Conservation (phyloP, 2,797 vertebrate species). For the Mus caroli region DNA sequence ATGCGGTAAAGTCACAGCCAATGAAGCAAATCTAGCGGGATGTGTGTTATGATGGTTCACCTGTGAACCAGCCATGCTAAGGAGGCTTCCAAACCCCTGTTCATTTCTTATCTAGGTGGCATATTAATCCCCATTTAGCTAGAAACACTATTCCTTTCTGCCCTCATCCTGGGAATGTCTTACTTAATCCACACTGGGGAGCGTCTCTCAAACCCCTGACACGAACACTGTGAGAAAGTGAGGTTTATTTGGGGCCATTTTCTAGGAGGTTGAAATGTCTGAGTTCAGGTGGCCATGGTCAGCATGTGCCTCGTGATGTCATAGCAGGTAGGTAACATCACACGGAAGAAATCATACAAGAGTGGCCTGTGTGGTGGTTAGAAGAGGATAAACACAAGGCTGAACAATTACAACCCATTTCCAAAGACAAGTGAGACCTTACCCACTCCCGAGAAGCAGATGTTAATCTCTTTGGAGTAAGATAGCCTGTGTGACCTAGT, state of each 20-base stretch:
- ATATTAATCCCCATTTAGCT: not conserved
- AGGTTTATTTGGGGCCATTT: not conserved
- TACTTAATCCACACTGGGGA: not conserved
- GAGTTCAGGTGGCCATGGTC: not conserved
- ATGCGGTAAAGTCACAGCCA: not conserved
- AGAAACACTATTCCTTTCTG: too few relatives aligned
- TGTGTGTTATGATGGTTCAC: not conserved
- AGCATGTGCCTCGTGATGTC: not conserved
- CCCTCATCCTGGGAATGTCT: not conserved
- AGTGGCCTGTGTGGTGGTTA: not conserved
- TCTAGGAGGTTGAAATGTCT: not conserved
- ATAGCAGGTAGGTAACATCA: not conserved
- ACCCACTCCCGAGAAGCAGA: not conserved
- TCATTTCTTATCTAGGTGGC: not conserved
- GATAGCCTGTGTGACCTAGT: not conserved
- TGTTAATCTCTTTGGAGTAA: not conserved
- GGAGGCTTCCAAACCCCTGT: not conserved
- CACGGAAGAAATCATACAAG: not conserved
- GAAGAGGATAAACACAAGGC: not conserved
- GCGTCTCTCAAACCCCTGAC: not conserved
- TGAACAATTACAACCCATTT: not conserved
- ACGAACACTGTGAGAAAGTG: not conserved
- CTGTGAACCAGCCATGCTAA: not conserved
- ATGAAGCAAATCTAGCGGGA: not conserved
- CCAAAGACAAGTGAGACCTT: not conserved